These are phyloP conservation scores for Seriola dumerili DNA, from an alignment of 2,113 vertebrate genomes.

Conservation along the genomic window DNA sequence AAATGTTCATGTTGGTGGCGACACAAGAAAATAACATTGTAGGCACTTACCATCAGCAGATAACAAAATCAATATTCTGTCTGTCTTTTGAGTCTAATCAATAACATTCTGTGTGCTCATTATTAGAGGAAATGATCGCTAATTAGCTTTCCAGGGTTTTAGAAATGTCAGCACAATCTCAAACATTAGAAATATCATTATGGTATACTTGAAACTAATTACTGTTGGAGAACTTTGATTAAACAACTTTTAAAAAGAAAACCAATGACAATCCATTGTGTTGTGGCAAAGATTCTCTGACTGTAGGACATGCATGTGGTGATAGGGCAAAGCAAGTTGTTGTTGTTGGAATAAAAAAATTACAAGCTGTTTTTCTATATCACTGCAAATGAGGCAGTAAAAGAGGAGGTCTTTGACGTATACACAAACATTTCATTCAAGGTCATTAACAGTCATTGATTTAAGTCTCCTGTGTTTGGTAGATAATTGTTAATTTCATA, in stretches of 20 bases:
- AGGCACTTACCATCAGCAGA: conserved; percentile 59
- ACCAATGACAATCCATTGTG: not conserved
- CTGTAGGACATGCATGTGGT: not conserved
- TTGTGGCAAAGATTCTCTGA: not conserved
- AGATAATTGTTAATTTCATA: not conserved
- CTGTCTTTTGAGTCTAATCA: conserved; percentile 72
- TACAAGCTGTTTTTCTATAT: not conserved
- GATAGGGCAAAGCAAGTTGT: not conserved
- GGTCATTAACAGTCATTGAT: not conserved
- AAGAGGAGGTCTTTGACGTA: not conserved
- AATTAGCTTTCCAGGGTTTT: conserved; percentile 71
- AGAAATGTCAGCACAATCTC: conserved; percentile 71
- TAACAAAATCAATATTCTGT: conserved; percentile 71
- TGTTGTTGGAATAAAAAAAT: not conserved
- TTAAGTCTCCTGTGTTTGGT: not conserved
- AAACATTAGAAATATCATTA: conserved; percentile 58
- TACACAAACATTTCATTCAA: not conserved
- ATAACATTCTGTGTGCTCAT: conserved; percentile 57
- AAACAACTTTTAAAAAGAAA: conserved; percentile 41
- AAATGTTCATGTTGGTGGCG: conserved; percentile 40
- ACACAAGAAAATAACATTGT: conserved; percentile 58
- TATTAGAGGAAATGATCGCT: conserved; percentile 68
- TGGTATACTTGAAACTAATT: conserved; percentile 27
- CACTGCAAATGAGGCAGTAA: not conserved
- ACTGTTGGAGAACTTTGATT: conserved; percentile 42